These are phyloP conservation scores for Psephotus haematonotus DNA, from an alignment of 2,113 vertebrate species.

Conservation along the genomic window DNA sequence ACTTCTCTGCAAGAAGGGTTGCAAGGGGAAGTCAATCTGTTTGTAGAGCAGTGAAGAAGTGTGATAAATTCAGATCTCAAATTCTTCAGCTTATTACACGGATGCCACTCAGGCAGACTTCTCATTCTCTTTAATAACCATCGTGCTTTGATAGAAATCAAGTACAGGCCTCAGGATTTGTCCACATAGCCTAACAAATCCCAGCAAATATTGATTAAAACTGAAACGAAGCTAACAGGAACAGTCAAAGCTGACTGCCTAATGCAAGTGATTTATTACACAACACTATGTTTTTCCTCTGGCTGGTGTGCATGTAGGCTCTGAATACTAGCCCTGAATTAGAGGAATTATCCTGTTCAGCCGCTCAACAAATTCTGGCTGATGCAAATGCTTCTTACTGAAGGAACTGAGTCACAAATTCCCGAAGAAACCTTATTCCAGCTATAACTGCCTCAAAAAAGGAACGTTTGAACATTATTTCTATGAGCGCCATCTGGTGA, in stretches of 20 bases:
- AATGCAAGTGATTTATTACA: constrained; percentile 44
- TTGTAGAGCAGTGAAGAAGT: constrained; percentile 14
- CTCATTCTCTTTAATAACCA: constrained; percentile 19
- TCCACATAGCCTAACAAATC: constrained; percentile 27
- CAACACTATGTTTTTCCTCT: neutral
- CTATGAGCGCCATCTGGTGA: constrained; percentile 54
- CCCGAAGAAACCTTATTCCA: constrained; percentile 23
- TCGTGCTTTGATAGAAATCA: neutral
- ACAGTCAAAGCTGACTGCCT: constrained; percentile 5
- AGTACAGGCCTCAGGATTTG: constrained; percentile 1
- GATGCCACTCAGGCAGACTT: neutral
- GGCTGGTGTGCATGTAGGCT: neutral
- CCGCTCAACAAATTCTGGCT: constrained; percentile 28
- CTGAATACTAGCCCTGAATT: neutral
- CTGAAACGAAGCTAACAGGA: constrained; percentile 1
- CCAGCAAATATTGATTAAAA: constrained; percentile 36
- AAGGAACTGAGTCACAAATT: constrained; percentile 51
- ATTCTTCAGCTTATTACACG: neutral
- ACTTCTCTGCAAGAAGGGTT: constrained; percentile 40
- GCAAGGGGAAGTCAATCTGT: constrained; percentile 36
- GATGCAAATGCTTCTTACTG: constrained; percentile 14
- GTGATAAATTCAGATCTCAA: constrained; percentile 33
- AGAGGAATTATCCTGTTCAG: constrained; percentile 24
- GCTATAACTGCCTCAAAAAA: neutral
- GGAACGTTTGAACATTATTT: neutral